Conservation (phyloP, 2,888 invertebrate genomes). For the Philhelius pedissequus region DNA sequence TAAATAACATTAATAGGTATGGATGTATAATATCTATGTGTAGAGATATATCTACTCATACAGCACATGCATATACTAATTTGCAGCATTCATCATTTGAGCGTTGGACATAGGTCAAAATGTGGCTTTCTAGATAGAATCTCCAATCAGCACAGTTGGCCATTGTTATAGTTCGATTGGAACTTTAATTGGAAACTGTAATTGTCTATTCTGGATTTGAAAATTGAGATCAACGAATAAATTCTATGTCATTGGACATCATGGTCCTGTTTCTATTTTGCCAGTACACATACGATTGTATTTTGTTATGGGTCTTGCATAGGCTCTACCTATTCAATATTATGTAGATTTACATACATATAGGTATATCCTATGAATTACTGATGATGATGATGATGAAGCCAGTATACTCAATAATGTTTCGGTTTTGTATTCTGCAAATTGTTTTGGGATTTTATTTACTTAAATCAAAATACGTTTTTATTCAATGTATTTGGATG, state of each 20-base stretch:
- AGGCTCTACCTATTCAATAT: too few relatives aligned
- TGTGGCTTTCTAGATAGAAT: conserved; percentile 59
- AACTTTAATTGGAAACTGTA: conserved; percentile 66
- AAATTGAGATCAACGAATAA: conserved; percentile 53
- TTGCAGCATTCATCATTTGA: conserved; percentile 18
- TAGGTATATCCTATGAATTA: neutral
- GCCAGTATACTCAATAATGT: neutral
- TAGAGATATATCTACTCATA: neutral
- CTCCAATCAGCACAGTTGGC: conserved; percentile 49
- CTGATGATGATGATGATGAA: neutral
- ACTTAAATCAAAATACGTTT: conserved; percentile 6
- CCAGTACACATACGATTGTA: too few relatives aligned
- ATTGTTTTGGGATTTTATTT: conserved; percentile 42
- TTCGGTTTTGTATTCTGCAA: neutral
- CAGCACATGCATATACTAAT: neutral
- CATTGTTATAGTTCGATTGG: conserved; percentile 59
- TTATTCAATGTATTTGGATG: neutral
- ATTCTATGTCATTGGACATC: conserved; percentile 41
- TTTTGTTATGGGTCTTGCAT: neutral
- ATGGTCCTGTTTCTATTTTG: neutral
- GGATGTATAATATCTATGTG: neutral
- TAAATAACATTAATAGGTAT: too few relatives aligned
- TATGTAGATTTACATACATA: too few relatives aligned
- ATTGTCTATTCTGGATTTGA: conserved; percentile 63
- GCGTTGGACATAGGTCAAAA: conserved; percentile 35